Evolutionary conservation across 2,113 vertebrate species (phyloP).

Genomic region (Plotosus lineatus): DNA sequence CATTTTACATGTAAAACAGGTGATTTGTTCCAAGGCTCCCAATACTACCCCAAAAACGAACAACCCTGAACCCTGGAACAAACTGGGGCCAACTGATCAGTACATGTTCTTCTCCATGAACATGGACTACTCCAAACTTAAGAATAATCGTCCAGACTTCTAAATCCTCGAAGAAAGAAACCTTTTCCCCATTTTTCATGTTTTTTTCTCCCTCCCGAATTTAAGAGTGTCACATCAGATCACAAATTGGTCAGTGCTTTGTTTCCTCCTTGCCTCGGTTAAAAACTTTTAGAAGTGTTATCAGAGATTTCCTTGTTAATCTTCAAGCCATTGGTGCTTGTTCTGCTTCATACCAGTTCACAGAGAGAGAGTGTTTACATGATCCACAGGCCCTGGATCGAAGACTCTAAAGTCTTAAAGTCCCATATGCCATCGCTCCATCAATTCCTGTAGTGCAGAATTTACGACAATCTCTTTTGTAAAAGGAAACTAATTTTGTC

Average conservation of each 20-base stretch:
- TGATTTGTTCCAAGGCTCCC: no score
- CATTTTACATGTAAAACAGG: no score
- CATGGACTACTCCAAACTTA: no score
- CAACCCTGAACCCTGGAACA: no score
- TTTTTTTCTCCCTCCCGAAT: conserved; percentile 46
- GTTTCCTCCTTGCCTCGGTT: conserved; percentile 6
- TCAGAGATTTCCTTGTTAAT: conserved; percentile 70
- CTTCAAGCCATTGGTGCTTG: conserved; percentile 51
- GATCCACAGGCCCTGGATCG: conserved; percentile 95
- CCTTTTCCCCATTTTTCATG: conserved; percentile 47
- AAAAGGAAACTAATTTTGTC: no score
- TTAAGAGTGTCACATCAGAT: conserved; percentile 72
- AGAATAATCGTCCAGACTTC: no score
- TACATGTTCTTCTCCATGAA: no score
- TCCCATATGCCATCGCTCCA: conserved; percentile 99
- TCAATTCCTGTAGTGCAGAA: conserved; percentile 99
- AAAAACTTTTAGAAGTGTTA: conserved; percentile 61
- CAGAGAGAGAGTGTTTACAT: conserved; percentile 80
- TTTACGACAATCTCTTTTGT: conserved; percentile 97
- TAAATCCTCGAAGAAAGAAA: conserved; percentile 62
- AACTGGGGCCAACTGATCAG: no score
- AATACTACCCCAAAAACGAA: no score
- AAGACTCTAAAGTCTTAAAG: conserved; percentile 97
- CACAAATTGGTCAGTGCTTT: conserved; percentile 75
- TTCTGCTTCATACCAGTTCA: conserved; percentile 71